A percentile compares a stretch with the other conserved stretches of the same genome.
phyloP scores from a whole-genome alignment of 2,797 vertebrate species.

The Acestrorhynchus altus region DNA sequence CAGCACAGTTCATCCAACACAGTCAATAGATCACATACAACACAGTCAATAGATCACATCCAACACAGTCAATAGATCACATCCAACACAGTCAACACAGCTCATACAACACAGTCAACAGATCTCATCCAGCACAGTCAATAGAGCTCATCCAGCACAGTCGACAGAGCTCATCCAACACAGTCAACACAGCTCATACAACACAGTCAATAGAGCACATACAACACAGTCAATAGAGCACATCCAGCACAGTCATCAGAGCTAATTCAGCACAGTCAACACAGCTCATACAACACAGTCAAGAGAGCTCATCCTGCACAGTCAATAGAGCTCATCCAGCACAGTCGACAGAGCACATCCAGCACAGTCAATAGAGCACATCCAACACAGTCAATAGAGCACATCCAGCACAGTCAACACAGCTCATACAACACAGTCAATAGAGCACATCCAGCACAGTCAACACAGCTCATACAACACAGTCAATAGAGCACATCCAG shows the following conservation, averaged over 20 bases:
- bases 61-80: not conserved
- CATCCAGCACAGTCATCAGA: not conserved
- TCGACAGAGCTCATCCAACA: not conserved
- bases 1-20: not conserved
- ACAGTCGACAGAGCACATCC: not conserved
- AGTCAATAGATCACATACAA: not conserved
- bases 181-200: not conserved
- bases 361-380: not conserved
- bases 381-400: not conserved
- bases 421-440: not conserved
- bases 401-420: slow-evolving; percentile 3
- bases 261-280: not conserved
- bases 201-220: not conserved
- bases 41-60: not conserved
- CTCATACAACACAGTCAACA: not conserved
- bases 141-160: not conserved
- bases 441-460: not conserved
- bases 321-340: not conserved
- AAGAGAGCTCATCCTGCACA: not conserved
- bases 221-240: not conserved
- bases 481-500: not conserved
- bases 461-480: slow-evolving; percentile 1
- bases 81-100: too few species aligned
- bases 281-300: not conserved
- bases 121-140: not conserved